Evolutionary conservation across 2,797 vertebrate species (phyloP), one percentile per base, ranked within the genome.

Genomic region (Nyctibius grandis): DNA sequence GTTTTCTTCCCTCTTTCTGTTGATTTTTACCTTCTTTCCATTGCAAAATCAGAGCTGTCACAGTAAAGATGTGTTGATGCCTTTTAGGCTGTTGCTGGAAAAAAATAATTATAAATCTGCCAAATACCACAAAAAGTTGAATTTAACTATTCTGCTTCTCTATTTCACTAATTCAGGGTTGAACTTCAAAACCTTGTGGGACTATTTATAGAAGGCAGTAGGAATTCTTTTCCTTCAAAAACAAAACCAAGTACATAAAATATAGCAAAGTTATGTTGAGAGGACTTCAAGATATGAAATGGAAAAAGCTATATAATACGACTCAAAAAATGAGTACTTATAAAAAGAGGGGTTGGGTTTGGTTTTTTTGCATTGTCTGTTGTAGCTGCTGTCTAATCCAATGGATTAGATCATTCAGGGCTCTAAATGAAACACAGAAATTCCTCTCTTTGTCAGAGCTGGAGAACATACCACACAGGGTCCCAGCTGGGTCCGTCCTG

Each of bases 401-500:
- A 50, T 11, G 63, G 83, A 63, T 95, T 95, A 94, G 95, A 34
- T 96, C 95, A 95, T 67, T 61, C 67, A 73, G 48, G 64, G 59
- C 63, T 91, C 69, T 56, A 95, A 96, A 97, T 91, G 76, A 93
- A 94, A 91, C 54, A 25, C 74, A 96, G 82, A 85, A 94, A 96
- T 92, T 88, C 91, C 69, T 91, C 29, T 63, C 57, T 90, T 90
- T 93, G 70, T 96, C 89, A 83, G 93, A 0, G 9, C 56, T 95
- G 85, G 89, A 94, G 91, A 78, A 36, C 65, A 91, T 22, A 80
- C 74, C 85, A 81, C 0, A 0, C 77, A 44, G 69, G 34, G 73
- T 95, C 94, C 85, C 96, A 96, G 90, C 88, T 95, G 93, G 83
- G 77, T 94, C 92, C 91, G 59, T 79, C 80, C 93, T 96, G 93